Evolutionary conservation across 1,140 invertebrate genomes (phyloP), one percentile per base, ranked within the genome.

Genomic region (Meteorus sp.): DNA sequence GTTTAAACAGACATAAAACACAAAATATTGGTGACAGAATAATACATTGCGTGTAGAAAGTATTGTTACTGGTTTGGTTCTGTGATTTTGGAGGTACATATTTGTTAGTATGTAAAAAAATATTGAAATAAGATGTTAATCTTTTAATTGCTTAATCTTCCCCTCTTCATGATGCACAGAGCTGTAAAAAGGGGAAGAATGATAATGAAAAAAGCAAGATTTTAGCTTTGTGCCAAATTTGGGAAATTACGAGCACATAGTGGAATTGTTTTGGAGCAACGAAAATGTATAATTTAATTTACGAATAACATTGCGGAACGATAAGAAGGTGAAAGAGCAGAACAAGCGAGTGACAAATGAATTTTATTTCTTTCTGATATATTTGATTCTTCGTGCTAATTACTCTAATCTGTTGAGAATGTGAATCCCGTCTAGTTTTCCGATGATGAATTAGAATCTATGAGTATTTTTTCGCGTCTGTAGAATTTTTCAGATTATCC

Each of bases 51-150:
- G 59, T 65, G 57, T 60, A 71, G 72, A n/a, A n/a, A 76, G 69
- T 71, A 74, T 78, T 75, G 72, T 77, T 78, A 73, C 75, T 69
- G 71, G 71, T 79, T 79, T 79, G 75, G 74, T 80, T 78, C 74
- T 78, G 75, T 78, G 75, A 80, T 80, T 80, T 77, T 68, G 74
- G 73, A 75, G 72, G 72, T 76, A 75, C 65, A 73, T 76, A 78
- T 79, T 79, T 73, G 71, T 76, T 78, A 78, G 71, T 72, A 73
- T 80, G 74, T 79, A 78, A 75, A 77, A 43, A 59, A 27, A 53
- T 66, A 65, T 75, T 77, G 72, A 77, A 69, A 44, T 77, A 78
- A 78, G 69, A 68, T 77, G 71, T 76, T 76, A 72, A 73, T 75
- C 61, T 72, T 78, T 74, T 72, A 73, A 77, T 72, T 74, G 65